Conservation (phyloP, 2,888 invertebrate genomes). For the Helleia helle region DNA sequence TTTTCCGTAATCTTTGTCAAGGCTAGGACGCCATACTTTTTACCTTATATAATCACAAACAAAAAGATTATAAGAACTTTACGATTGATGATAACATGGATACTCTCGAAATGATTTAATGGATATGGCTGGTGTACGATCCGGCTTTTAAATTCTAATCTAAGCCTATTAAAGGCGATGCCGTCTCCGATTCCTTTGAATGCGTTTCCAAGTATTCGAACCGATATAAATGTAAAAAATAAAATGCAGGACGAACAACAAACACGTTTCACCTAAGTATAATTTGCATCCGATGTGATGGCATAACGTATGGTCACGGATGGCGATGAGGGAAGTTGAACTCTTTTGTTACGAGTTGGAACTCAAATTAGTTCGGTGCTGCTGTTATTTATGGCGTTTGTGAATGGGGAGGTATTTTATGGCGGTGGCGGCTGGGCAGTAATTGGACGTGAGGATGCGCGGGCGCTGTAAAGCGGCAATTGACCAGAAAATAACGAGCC, state of each 20-base stretch:
- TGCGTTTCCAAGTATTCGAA: constrained; percentile 70
- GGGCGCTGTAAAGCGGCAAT: constrained; percentile 70
- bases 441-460: constrained; percentile 73
- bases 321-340: constrained; percentile 13
- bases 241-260: constrained; percentile 64
- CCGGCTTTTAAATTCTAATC: constrained; percentile 70
- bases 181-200: constrained; percentile 64
- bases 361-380: constrained; percentile 21
- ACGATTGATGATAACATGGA: neutral
- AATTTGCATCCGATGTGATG: constrained; percentile 53
- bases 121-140: constrained; percentile 38
- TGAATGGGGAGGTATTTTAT: constrained; percentile 40
- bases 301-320: constrained; percentile 17
- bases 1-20: constrained; percentile 3
- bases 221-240: constrained; percentile 72
- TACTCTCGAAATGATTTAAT: constrained; percentile 45
- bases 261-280: constrained; percentile 71
- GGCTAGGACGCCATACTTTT: too few species aligned
- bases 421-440: constrained; percentile 65
- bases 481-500: constrained; percentile 74
- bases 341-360: constrained; percentile 12
- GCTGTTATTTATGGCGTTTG: constrained; percentile 28
- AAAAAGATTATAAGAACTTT: neutral
- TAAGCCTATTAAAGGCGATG: constrained; percentile 68
- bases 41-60: neutral